A percentile compares a stretch with the other conserved stretches of the same genome.
These are phyloP conservation scores for Acomys russatus DNA, from an alignment of 2,797 vertebrate species.

Conservation along the genomic window DNA sequence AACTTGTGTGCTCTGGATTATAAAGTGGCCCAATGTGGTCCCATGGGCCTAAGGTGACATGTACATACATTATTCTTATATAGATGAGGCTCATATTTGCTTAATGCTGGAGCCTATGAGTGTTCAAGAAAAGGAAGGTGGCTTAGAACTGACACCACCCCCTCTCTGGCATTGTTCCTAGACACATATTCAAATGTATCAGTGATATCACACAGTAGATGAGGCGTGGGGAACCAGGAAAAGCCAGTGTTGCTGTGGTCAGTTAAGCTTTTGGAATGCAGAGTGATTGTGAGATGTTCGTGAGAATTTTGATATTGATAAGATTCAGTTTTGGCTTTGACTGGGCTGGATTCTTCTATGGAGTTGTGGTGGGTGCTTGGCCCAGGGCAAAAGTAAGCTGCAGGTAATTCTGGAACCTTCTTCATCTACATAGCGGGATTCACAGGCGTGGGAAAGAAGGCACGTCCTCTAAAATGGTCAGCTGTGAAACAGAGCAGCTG, in stretches of 20 bases:
- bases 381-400: neutral
- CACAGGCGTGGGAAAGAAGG: neutral
- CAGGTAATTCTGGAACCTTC: neutral
- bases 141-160: neutral
- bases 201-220: neutral
- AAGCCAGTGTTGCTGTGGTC: neutral
- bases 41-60: neutral
- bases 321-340: neutral
- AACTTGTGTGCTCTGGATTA: neutral
- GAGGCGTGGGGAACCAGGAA: neutral
- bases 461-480: neutral
- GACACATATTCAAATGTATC: neutral
- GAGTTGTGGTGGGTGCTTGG: neutral
- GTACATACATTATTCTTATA: neutral
- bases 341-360: neutral
- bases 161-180: neutral
- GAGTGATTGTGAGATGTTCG: no score
- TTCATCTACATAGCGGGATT: neutral
- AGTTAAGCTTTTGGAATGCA: conserved; percentile 31
- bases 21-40: neutral
- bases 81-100: neutral
- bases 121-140: neutral
- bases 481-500: neutral
- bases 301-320: conserved; percentile 39
- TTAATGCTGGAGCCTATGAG: neutral